These are phyloP conservation scores for Agriotes lineatus DNA, from an alignment of 2,888 invertebrate genomes.

Conservation along the genomic window DNA sequence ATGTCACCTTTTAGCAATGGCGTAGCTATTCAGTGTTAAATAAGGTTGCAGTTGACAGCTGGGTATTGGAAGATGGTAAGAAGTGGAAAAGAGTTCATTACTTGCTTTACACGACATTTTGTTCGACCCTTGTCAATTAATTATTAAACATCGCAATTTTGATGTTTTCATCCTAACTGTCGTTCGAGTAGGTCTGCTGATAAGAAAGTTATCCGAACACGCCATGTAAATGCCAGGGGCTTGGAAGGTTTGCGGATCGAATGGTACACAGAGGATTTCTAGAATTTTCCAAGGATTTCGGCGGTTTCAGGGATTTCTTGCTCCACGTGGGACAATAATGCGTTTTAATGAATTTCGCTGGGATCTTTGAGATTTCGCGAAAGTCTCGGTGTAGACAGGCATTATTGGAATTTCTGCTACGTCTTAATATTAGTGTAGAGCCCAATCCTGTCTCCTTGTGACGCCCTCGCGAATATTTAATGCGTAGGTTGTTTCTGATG, in stretches of 20 bases:
- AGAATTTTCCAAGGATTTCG: conserved; percentile 3
- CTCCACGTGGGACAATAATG: background rate
- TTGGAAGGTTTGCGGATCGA: background rate
- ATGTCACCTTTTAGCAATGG: too few relatives aligned
- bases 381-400: background rate
- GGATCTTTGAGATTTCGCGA: background rate
- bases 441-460: background rate
- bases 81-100: too few relatives aligned
- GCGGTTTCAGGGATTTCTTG: background rate
- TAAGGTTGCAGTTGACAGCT: too few relatives aligned
- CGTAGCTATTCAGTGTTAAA: too few relatives aligned
- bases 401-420: background rate
- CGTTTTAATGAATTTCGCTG: background rate
- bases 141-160: too few relatives aligned
- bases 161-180: too few relatives aligned
- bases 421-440: background rate
- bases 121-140: too few relatives aligned
- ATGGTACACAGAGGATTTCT: conserved; percentile 2
- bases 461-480: background rate
- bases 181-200: too few relatives aligned
- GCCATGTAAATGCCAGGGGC: too few relatives aligned
- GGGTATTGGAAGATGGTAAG: too few relatives aligned
- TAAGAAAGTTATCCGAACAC: too few relatives aligned
- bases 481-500: background rate
- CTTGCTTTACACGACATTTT: too few relatives aligned